phyloP scores from a whole-genome alignment of 2,113 vertebrate species.

The Vombatus ursinus region DNA sequence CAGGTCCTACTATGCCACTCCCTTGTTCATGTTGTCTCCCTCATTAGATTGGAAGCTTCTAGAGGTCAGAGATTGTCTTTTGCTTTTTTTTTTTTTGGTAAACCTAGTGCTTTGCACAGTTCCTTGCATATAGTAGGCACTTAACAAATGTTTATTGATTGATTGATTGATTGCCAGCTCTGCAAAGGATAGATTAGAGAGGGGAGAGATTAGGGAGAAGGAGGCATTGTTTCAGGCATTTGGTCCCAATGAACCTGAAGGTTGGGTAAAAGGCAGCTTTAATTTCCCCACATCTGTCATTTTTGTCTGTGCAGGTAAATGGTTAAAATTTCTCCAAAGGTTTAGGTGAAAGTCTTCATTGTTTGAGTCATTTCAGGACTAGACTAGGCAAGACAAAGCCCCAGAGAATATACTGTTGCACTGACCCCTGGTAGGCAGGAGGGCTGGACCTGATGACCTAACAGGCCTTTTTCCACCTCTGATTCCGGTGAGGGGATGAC shows the following conservation, averaged over 20 bases:
- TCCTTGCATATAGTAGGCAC: background rate
- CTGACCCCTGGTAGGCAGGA: slow-evolving; percentile 31
- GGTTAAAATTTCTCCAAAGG: background rate
- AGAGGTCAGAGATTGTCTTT: background rate
- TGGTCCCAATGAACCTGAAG: background rate
- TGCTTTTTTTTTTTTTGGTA: background rate
- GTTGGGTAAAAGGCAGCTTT: background rate
- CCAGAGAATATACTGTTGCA: background rate
- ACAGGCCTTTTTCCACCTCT: slow-evolving; percentile 63
- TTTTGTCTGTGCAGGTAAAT: background rate
- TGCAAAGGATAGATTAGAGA: background rate
- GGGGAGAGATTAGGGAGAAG: background rate
- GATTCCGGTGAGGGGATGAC: slow-evolving; percentile 54
- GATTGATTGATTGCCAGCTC: background rate
- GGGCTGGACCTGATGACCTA: slow-evolving; percentile 43
- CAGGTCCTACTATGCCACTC: background rate
- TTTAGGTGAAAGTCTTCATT: slow-evolving; percentile 21
- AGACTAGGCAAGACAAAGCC: slow-evolving; percentile 24
- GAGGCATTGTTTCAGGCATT: background rate
- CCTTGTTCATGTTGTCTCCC: background rate
- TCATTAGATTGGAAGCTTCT: background rate
- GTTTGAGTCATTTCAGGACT: slow-evolving; percentile 29
- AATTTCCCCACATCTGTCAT: background rate
- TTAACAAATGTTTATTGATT: slow-evolving; percentile 8
- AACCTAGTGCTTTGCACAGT: background rate